A percentile compares a stretch with the other conserved stretches of the same genome.
Evolutionary conservation across 2,113 vertebrate genomes (phyloP).

Genomic region (Eurypyga helias): DNA sequence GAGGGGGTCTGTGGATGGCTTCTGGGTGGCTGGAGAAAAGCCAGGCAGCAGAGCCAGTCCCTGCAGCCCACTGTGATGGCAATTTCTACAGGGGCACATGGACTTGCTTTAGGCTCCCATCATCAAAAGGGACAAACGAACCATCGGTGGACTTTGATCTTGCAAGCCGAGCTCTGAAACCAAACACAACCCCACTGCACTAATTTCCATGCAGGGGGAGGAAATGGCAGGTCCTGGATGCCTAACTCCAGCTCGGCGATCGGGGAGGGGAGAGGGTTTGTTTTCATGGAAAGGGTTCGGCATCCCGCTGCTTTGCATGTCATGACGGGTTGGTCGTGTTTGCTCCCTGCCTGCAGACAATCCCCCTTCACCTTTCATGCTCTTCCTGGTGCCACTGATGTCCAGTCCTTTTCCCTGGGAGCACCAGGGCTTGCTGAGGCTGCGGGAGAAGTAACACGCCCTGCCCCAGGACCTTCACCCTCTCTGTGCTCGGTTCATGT

Average conservation of each 20-base stretch:
- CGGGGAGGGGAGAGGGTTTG: not conserved
- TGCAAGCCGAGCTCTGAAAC: not conserved
- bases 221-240: not conserved
- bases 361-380: not conserved
- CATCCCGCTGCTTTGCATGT: not conserved
- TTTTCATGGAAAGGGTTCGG: not conserved
- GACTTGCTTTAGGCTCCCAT: not conserved
- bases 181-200: not conserved
- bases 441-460: not conserved
- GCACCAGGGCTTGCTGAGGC: not conserved
- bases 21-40: not conserved
- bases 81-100: not conserved
- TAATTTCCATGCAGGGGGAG: not conserved
- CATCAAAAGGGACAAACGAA: not conserved
- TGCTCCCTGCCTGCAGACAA: not conserved
- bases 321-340: not conserved
- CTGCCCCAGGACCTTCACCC: not conserved
- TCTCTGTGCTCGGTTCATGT: not conserved
- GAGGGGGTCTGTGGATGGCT: not conserved
- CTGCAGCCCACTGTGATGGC: not conserved
- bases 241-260: not conserved
- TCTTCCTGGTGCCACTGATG: fast-evolving
- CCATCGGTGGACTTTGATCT: not conserved
- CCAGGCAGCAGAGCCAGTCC: not conserved
- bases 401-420: not conserved